Base-by-base conservation (phyloP, 2,888 invertebrate genomes). In the Morinoia aosen region DNA sequence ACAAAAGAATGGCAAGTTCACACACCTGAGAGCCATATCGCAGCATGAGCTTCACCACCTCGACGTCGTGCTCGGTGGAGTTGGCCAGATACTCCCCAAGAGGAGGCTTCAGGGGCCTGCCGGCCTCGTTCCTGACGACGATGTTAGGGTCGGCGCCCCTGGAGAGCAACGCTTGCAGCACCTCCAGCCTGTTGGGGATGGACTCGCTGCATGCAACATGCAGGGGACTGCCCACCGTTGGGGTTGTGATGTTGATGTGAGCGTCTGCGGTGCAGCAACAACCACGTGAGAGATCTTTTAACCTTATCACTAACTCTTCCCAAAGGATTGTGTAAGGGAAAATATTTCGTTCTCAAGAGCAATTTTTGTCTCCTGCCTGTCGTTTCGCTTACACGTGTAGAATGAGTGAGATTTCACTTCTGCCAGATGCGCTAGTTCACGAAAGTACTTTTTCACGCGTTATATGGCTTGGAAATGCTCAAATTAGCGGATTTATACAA, bases 121-220 rank as follows among this genome's bases (percentile, higher is more conserved):
- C 98, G 61, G 97, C 97, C n/a, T 98, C 98, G 95, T 98, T 98
- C 97, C 98, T 98, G 97, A 98, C 98, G 1, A 98, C 98, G 97
- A 98, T 98, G 97, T 98, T 97, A 96, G 97, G 97, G 96, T 97
- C 97, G 33, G 97, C 97, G 12, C 95, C 95, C 94, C 97, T 97
- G 64, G 97, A 97, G 95, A 98, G 97, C 57, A 97, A 96, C 88
- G 97, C 97, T 96, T 97, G 95, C 14, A 97, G 97, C 64, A 97
- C 97, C 58, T 97, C 97, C 95, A 96, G 48, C 96, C 98, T 98
- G 97, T 98, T 98, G 0, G 98, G 97, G 95, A 98, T 98, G 97
- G 98, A 98, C 97, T 98, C 98, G 0, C 98, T 98, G 97, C 98
- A 98, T 4, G 98, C 98, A 25, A 98, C 98, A 97, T 98, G 98